phyloP scores from a whole-genome alignment of 2,888 invertebrate genomes.

The Ophion costatus region DNA sequence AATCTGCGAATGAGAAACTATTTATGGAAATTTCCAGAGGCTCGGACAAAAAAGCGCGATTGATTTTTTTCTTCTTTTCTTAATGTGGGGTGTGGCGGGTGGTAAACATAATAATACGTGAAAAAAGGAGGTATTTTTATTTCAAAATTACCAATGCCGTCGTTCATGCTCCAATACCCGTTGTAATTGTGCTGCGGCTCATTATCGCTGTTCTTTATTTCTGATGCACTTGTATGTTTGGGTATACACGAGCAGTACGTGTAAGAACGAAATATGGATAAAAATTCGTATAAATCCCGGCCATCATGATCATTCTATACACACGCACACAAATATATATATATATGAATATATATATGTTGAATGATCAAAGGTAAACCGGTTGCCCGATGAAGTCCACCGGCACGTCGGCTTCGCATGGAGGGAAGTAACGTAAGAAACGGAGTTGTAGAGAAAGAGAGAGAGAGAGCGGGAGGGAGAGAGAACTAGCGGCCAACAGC shows the following conservation, averaged over 20 bases:
- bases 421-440: constrained; percentile 63
- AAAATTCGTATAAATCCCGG: constrained; percentile 58
- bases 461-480: constrained; percentile 52
- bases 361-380: constrained; percentile 82
- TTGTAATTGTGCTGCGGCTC: constrained; percentile 17
- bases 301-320: constrained; percentile 73
- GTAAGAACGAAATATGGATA: constrained; percentile 48
- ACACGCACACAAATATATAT: constrained; percentile 24
- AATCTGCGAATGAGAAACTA: constrained; percentile 30
- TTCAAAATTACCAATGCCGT: background rate
- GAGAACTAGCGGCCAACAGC: constrained; percentile 56
- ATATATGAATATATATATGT: constrained; percentile 69
- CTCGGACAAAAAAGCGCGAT: constrained; percentile 19
- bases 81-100: no score
- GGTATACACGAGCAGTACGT: constrained; percentile 8
- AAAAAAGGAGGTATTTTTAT: background rate
- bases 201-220: constrained; percentile 23
- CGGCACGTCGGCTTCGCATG: constrained; percentile 61
- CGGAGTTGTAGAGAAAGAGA: constrained; percentile 23
- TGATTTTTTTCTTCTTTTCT: background rate
- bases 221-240: background rate
- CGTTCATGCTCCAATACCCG: constrained; percentile 4
- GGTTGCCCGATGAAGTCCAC: constrained; percentile 73
- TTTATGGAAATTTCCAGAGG: constrained; percentile 65
- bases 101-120: background rate